These are phyloP conservation scores for Sinonovacula constricta DNA, from an alignment of 1,140 invertebrate species.

Conservation along the genomic window DNA sequence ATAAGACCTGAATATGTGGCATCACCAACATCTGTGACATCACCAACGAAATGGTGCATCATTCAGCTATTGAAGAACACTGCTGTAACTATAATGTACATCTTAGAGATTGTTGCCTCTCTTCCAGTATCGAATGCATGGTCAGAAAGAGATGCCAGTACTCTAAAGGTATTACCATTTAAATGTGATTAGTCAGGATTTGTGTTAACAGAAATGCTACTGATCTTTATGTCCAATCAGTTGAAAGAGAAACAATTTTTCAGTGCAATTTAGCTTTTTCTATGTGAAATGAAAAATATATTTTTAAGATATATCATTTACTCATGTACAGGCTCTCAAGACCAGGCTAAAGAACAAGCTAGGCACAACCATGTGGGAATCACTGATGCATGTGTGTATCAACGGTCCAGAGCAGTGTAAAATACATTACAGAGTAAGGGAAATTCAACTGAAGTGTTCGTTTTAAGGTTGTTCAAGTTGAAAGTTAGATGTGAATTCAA, in stretches of 20 bases:
- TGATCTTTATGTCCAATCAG: slow-evolving; percentile 15
- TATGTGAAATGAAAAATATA: too few species aligned
- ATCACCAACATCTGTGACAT: not conserved
- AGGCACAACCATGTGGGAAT: slow-evolving; percentile 20
- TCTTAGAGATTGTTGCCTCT: slow-evolving; percentile 1
- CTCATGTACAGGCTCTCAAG: too few species aligned
- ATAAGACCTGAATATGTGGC: slow-evolving; percentile 14
- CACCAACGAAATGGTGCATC: slow-evolving; percentile 7
- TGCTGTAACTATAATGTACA: not conserved
- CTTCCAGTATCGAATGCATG: slow-evolving; percentile 19
- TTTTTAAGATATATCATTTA: too few species aligned
- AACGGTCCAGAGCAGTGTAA: too few species aligned
- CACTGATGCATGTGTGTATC: slow-evolving; percentile 12
- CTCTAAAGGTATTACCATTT: too few species aligned
- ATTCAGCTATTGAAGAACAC: not conserved
- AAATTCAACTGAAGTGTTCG: too few species aligned
- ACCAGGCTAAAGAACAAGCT: not conserved
- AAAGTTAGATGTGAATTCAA: too few species aligned
- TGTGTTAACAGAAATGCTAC: slow-evolving; percentile 34
- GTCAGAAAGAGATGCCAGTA: slow-evolving; percentile 11
- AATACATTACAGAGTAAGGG: too few species aligned
- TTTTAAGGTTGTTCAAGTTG: too few species aligned
- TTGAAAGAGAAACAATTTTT: slow-evolving; percentile 1
- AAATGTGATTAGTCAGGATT: not conserved
- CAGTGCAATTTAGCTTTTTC: too few species aligned